Evolutionary conservation across 1,140 invertebrate species (phyloP), one percentile per base, ranked within the genome.

Genomic region (Rhopalosiphum padi): DNA sequence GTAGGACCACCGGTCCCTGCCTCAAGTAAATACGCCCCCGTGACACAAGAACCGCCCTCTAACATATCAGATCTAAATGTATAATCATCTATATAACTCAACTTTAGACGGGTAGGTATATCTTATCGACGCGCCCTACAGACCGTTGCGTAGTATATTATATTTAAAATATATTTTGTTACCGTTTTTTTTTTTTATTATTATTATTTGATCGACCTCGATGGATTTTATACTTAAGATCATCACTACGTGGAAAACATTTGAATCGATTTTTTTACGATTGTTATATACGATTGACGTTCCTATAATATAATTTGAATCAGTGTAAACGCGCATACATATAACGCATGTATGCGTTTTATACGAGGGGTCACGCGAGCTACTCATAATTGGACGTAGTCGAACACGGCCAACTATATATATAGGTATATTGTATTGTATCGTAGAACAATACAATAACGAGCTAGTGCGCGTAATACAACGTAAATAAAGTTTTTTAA

Each of bases 401-500:
- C 30, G 60, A 90, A 90, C 89, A n/a, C 55, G n/a, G 25, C n/a
- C 37, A 41, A 55, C 88, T 15, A 48, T 41, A 85, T 23, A 83
- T 23, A 83, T 37, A 37, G 2, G 11, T 41, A 83, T 41, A 41
- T 41, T 43, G 41, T 46, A 77, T 25, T 43, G 85, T 37, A 35
- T 86, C 48, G 89, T 68, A 90, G 89, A 90, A 90, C 89, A 90
- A 90, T 90, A 90, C 89, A 68, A 90, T 25, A 46, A 48, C 86
- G 60, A 77, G 60, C 30, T n/a, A n/a, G 86, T 15, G 86, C 48
- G 87, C 85, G 85, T 43, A 87, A 87, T 46, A 46, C 43, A 88
- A 88, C 86, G 86, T 51, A 51, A 89, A 89, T 89, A 53, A 89
- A 51, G 48, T 88, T 88, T 90, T 90, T 90, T 90, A 90, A 90